These are phyloP conservation scores for Conistra vaccinii DNA, from an alignment of 2,888 invertebrate species.

Conservation along the genomic window DNA sequence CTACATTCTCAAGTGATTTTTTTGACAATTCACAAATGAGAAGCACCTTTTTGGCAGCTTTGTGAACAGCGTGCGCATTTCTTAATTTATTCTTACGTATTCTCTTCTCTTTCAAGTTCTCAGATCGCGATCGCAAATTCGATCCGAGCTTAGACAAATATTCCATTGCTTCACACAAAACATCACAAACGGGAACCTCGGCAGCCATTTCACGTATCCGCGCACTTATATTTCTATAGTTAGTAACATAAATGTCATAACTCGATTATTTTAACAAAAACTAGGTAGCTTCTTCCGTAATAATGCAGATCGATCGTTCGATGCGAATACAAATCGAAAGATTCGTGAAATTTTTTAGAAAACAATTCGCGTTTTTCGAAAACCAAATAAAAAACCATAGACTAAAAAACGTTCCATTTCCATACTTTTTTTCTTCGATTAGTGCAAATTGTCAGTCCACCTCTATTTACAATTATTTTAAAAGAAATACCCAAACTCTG, in stretches of 20 bases:
- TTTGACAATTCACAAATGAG: conserved; percentile 87
- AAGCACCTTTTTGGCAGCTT: conserved; percentile 85
- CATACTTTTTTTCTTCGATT: conserved; percentile 43
- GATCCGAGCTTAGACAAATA: conserved; percentile 87
- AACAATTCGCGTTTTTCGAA: conserved; percentile 57
- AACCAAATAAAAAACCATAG: conserved; percentile 83
- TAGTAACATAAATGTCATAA: conserved; percentile 23
- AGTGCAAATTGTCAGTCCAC: not conserved
- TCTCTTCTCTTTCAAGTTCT: conserved; percentile 82
- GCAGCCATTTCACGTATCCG: conserved; percentile 80
- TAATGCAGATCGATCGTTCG: not conserved
- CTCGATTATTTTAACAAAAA: conserved; percentile 13
- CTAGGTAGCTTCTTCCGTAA: not conserved
- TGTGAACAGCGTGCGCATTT: conserved; percentile 84
- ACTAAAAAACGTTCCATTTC: conserved; percentile 78
- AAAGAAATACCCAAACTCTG: not conserved
- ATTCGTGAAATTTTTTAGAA: not conserved
- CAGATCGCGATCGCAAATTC: conserved; percentile 83
- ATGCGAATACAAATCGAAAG: not conserved
- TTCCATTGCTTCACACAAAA: conserved; percentile 85
- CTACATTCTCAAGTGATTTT: conserved; percentile 86
- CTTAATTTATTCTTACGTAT: conserved; percentile 81
- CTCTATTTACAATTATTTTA: conserved; percentile 14
- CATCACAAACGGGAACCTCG: conserved; percentile 82
- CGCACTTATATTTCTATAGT: conserved; percentile 10